Conservation (phyloP, 1,140 invertebrate species). For the Melitaea cinxia region DNA sequence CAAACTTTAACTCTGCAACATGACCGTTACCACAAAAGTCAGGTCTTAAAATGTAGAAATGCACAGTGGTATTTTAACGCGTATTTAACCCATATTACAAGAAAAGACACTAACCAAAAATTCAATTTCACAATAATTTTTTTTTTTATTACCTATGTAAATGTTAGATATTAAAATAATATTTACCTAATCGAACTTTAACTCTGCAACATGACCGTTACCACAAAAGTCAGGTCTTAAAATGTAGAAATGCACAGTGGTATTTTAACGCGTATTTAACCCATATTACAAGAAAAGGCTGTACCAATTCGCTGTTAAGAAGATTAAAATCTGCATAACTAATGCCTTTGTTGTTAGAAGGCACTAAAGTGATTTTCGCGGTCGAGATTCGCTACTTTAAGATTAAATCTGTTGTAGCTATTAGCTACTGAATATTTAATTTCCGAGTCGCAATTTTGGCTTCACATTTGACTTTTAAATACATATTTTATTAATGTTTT, state of each 20-base stretch:
- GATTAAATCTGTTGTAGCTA: slow-evolving; percentile 9
- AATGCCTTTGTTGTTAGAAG: slow-evolving; percentile 48
- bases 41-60: not conserved
- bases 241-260: not conserved
- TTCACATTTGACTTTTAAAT: slow-evolving; percentile 5
- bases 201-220: no score
- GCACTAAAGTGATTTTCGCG: slow-evolving; percentile 26
- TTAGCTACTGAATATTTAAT: slow-evolving; percentile 15
- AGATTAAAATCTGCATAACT: slow-evolving; percentile 72
- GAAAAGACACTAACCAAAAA: no score
- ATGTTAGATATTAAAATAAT: no score
- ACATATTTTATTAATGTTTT: not conserved
- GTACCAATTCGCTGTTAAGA: slow-evolving; percentile 48
- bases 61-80: not conserved
- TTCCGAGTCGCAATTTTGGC: not conserved
- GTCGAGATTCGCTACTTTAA: slow-evolving; percentile 8
- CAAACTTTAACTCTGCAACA: no score
- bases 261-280: not conserved
- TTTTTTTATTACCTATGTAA: no score
- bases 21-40: not conserved
- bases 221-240: not conserved
- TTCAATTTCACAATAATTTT: no score
- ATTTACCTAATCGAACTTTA: no score
- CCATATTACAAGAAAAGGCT: not conserved
- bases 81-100: not conserved